These are phyloP conservation scores for Indicator indicator DNA, from an alignment of 2,113 vertebrate genomes.

Conservation along the genomic window DNA sequence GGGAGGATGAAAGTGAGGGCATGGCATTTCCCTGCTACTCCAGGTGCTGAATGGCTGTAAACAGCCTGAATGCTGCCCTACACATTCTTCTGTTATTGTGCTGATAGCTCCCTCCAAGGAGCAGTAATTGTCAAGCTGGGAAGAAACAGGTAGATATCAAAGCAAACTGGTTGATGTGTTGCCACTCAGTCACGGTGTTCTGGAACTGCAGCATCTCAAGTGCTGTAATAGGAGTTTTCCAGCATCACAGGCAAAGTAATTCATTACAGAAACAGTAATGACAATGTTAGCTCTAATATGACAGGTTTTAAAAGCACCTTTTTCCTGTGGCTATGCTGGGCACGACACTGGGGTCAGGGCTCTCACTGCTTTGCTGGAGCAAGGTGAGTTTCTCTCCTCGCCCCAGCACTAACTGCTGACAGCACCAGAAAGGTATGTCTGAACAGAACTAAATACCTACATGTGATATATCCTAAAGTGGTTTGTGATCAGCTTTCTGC, in stretches of 20 bases:
- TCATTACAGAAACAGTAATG: background rate
- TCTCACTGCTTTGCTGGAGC: background rate
- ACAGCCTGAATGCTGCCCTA: background rate
- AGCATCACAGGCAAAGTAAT: background rate
- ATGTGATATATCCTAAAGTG: background rate
- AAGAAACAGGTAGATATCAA: background rate
- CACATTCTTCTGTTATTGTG: background rate
- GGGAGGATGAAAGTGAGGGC: slow-evolving; percentile 3
- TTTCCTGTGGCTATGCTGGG: background rate
- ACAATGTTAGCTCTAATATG: background rate
- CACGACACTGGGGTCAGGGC: background rate
- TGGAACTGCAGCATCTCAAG: background rate
- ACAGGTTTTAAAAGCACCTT: background rate
- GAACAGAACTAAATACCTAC: background rate
- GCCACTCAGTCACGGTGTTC: background rate
- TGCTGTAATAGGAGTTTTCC: background rate
- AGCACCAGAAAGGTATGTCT: background rate
- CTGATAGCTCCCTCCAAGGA: slow-evolving; percentile 12
- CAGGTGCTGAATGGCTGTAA: background rate
- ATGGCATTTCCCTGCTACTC: background rate
- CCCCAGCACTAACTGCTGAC: background rate
- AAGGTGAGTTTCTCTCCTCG: background rate
- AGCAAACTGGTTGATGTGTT: background rate
- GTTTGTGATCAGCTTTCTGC: background rate
- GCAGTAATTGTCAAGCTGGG: background rate